Evolutionary conservation across 2,113 vertebrate genomes (phyloP), one percentile per base, ranked within the genome.

Genomic region (Phylloscopus trochilus): DNA sequence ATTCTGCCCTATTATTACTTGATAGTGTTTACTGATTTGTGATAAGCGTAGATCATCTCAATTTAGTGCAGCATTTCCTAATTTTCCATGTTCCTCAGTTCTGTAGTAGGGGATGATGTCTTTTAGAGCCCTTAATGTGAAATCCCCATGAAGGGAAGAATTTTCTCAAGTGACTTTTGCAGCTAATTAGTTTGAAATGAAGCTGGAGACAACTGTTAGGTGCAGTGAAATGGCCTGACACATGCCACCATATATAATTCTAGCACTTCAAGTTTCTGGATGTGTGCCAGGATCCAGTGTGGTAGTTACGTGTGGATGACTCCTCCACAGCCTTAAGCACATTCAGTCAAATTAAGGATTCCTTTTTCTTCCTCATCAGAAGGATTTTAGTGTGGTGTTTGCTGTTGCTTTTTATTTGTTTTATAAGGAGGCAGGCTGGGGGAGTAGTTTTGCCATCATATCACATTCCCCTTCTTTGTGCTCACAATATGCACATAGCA

Each of bases 41-140:
- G 19, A 58, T 90, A 89, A 60, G 64, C 21, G 18, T 59, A 86
- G 30, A 30, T 83, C 14, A 23, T 88, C 60, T 90, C 6, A 6
- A 26, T 88, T 94, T 95, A 92, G 94, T 95, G 83, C 96, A 58
- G 94, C 97, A 89, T 97, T 98, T 98, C 97, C 89, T 68, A 55
- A 20, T 63, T 46, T 85, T 73, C 16, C 15, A 43, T 24, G 7
- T 62, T 82, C 15, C 8, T 56, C 9, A 16, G 28, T 75, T 74
- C 21, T 68, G 13, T 83, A 47, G 27, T 27, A 27, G 31, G n/a
- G 52, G 23, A 24, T 60, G 20, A 30, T 82, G n/a, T 15, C 86
- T 95, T 80, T 87, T 80, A 58, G 58, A 94, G 51, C 15, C 26
- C 24, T 35, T 89, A 51, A 56, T 77, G 62, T 90, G 87, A 96